phyloP scores from a whole-genome alignment of 64 coral and sea anemone species.

The Orbicella faveolata region DNA sequence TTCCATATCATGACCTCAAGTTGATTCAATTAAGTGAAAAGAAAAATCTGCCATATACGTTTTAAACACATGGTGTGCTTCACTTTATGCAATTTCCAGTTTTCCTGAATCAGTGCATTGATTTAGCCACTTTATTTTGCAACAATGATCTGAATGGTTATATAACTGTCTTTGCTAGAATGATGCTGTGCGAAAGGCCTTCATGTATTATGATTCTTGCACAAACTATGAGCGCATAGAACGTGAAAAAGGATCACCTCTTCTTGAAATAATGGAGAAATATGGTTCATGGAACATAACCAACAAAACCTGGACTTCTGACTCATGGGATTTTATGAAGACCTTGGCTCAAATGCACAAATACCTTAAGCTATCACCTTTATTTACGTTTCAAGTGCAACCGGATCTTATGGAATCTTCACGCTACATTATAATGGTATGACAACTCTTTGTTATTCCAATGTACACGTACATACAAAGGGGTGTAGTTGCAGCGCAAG shows the following conservation, averaged over 20 bases:
- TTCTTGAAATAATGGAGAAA: constrained; percentile 21
- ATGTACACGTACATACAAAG: neutral
- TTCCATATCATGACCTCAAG: no score
- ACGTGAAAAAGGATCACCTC: constrained; percentile 1
- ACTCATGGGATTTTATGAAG: constrained; percentile 41
- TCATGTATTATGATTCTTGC: constrained; percentile 67
- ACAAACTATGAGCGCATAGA: constrained; percentile 33
- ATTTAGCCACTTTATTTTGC: no score
- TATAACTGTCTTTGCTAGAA: neutral
- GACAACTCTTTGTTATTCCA: neutral
- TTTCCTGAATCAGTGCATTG: no score
- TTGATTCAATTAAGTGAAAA: no score
- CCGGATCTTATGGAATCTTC: constrained; percentile 23
- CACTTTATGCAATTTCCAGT: no score
- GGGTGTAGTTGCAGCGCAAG: neutral
- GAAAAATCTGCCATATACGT: no score
- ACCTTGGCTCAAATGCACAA: constrained; percentile 13
- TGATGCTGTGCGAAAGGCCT: constrained; percentile 43
- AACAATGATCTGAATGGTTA: no score
- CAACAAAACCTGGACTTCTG: constrained; percentile 29
- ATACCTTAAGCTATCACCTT: constrained; percentile 32
- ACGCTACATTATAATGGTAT: constrained; percentile 53
- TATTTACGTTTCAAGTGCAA: constrained; percentile 44
- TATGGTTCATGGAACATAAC: constrained; percentile 68
- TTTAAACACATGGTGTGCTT: no score